Percentiles rank a stretch among this genome's conserved stretches.
phyloP scores from a whole-genome alignment of 92 coral and sea anemone species.

The Anthopleura xanthogrammica region DNA sequence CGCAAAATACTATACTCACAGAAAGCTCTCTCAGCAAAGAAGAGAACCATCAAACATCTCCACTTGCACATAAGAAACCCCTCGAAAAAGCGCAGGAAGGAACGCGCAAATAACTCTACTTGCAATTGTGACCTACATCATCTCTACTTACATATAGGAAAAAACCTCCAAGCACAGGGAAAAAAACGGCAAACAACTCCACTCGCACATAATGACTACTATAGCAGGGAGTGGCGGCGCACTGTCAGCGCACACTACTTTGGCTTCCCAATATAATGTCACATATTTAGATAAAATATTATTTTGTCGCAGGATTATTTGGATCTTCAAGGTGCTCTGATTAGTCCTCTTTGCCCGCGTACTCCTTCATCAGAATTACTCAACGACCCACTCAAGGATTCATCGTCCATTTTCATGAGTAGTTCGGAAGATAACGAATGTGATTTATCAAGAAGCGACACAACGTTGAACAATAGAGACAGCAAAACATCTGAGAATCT shows the following conservation, averaged over 20 bases:
- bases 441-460: constrained; percentile 63
- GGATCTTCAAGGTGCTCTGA: constrained; percentile 78
- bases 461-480: constrained; percentile 47
- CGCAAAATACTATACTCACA: too few species aligned
- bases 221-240: too few species aligned
- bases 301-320: constrained; percentile 75
- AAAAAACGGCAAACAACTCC: too few species aligned
- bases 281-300: background rate
- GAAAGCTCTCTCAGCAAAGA: too few species aligned
- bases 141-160: too few species aligned
- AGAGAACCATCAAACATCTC: background rate
- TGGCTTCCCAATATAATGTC: too few species aligned
- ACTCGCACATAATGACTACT: too few species aligned
- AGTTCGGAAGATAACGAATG: constrained; percentile 63
- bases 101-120: too few species aligned
- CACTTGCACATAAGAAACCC: background rate
- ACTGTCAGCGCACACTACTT: too few species aligned
- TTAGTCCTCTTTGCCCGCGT: constrained; percentile 87
- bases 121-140: too few species aligned
- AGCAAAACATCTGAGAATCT: constrained; percentile 41
- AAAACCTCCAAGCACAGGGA: too few species aligned
- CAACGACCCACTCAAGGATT: constrained; percentile 33
- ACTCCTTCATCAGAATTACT: constrained; percentile 70
- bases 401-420: constrained; percentile 42
- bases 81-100: background rate